These are phyloP conservation scores for Pyrocephalus nanus DNA, from an alignment of 2,797 vertebrate genomes.

Conservation along the genomic window DNA sequence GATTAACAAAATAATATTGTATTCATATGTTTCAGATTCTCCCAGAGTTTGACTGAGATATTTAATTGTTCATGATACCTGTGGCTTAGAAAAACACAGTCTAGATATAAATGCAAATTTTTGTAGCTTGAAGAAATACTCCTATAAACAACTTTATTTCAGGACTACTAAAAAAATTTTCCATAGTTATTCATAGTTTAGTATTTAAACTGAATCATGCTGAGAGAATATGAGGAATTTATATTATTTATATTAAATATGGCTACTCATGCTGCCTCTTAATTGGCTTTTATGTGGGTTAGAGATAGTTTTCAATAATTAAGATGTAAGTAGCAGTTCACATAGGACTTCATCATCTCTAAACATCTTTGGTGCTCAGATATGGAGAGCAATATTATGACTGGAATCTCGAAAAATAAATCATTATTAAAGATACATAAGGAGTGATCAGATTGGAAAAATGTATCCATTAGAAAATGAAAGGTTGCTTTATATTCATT, in stretches of 20 bases:
- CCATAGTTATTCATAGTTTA: constrained; percentile 57
- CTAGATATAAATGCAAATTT: background rate
- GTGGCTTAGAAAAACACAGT: background rate
- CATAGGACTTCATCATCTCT: constrained; percentile 21
- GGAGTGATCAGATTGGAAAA: constrained; percentile 27
- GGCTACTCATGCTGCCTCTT: constrained; percentile 51
- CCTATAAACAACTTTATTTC: constrained; percentile 23
- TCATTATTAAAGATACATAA: constrained; percentile 54
- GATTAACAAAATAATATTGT: background rate
- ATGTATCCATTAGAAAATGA: constrained; percentile 19
- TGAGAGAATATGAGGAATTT: constrained; percentile 54
- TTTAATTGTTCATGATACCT: background rate
- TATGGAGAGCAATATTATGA: constrained; percentile 6
- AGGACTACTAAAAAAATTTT: background rate
- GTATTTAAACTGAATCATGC: constrained; percentile 53
- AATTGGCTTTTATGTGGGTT: constrained; percentile 67
- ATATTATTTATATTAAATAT: constrained; percentile 69
- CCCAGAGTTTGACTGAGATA: background rate
- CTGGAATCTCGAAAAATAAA: constrained; percentile 45
- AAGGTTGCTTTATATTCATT: constrained; percentile 53
- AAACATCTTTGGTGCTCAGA: constrained; percentile 11
- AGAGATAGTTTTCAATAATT: constrained; percentile 65
- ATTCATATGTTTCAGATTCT: background rate
- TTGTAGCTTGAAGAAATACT: background rate
- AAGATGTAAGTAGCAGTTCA: constrained; percentile 43